Evolutionary conservation across 2,888 invertebrate species (phyloP), one percentile per base, ranked within the genome.

Genomic region (Ferrisia virgata): DNA sequence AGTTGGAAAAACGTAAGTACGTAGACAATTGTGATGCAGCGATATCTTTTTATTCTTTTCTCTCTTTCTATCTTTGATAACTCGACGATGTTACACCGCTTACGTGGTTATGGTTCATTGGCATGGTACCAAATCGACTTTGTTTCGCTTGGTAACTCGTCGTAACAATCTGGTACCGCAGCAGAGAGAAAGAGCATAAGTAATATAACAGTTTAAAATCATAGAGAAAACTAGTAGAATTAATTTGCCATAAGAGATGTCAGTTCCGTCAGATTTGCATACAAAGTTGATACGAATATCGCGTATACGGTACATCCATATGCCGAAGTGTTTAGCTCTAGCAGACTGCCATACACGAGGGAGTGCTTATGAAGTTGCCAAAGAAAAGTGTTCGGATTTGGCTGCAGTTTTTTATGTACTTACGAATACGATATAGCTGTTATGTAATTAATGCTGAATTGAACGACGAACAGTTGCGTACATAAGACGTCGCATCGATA

Each of bases 71-170:
- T 64, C 25, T 64, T 64, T 13, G 58, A 28, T 64, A 64, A 64
- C 58, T 11, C 58, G 28, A 64, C 58, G 22, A 22, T 22, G 28
- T 22, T 28, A 28, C 28, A 28, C 28, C 58, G 58, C 28, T 64
- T 64, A 64, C 58, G 58, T 64, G 58, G 58, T 28, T 64, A 64
- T 28, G 58, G 58, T 64, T 64, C 58, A 64, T 64, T 64, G 58
- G 58, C 58, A 64, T 28, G 58, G 58, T 64, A 64, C 58, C 58
- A 64, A 64, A 64, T 64, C 58, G 28, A 64, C 47, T 47, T 47
- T 47, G 47, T 47, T 47, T 47, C 47, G 47, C 47, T 47, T 47
- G 18, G 47, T 47, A 47, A 47, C 47, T 18, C 47, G 47, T 18
- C 47, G 47, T 47, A 47, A 47, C 47, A 18, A 47, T 47, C 47